phyloP scores from a whole-genome alignment of 1,140 invertebrate genomes.

The Drosophila leontia region DNA sequence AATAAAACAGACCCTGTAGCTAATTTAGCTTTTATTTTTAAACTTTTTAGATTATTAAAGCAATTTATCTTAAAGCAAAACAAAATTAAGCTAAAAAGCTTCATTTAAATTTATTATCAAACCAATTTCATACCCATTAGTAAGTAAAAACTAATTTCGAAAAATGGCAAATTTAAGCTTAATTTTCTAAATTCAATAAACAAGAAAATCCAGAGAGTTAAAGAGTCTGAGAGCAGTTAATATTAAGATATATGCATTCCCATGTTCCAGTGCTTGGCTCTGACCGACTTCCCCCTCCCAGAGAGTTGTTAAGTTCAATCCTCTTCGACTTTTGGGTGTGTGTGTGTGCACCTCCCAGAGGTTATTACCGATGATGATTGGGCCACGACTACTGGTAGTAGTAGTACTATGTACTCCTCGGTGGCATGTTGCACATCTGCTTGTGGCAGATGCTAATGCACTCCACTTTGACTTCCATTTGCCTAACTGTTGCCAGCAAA shows the following conservation, averaged over 20 bases:
- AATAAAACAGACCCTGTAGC: not conserved
- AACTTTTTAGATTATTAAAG: not conserved
- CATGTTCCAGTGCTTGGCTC: conserved; percentile 25
- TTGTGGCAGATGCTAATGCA: conserved; percentile 42
- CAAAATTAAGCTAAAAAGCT: no score
- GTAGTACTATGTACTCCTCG: not conserved
- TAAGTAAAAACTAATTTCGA: not conserved
- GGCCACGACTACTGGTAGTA: conserved; percentile 16
- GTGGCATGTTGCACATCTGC: conserved; percentile 18
- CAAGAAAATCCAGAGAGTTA: not conserved
- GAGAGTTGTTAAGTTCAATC: conserved; percentile 11
- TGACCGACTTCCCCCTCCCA: conserved; percentile 20
- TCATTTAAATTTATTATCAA: no score
- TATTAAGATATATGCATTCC: not conserved
- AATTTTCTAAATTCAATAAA: conserved; percentile 4
- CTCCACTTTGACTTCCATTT: conserved; percentile 46
- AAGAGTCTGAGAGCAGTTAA: not conserved
- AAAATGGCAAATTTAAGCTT: not conserved
- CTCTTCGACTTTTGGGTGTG: not conserved
- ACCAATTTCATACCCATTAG: not conserved
- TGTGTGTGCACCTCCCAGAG: conserved; percentile 8
- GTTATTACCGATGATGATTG: conserved; percentile 40
- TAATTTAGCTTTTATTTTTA: not conserved
- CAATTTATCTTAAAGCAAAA: no score
- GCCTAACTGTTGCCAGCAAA: conserved; percentile 36